Evolutionary conservation across 2,888 invertebrate species (phyloP).

Genomic region (Tipula vernalis): DNA sequence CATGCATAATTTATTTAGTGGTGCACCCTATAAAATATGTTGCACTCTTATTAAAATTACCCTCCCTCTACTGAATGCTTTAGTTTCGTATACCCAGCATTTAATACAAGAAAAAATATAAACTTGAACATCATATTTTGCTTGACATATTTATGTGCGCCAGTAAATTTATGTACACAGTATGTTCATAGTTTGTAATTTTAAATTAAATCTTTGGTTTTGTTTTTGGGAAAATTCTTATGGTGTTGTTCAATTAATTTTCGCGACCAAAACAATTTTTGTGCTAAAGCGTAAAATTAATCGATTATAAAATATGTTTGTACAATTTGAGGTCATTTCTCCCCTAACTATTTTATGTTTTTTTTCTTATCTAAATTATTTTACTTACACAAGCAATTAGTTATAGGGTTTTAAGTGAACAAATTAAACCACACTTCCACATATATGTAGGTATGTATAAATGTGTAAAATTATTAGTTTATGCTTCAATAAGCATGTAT

Average conservation of each 20-base stretch:
- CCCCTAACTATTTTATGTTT: background rate
- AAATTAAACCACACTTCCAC: background rate
- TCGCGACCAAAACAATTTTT: background rate
- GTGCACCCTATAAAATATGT: background rate
- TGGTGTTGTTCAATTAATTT: background rate
- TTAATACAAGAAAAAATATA: background rate
- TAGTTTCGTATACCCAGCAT: background rate
- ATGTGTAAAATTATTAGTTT: too few species aligned
- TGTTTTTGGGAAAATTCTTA: background rate
- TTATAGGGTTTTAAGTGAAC: background rate
- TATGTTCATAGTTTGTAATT: background rate
- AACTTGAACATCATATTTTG: background rate
- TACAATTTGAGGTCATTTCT: background rate
- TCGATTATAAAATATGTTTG: background rate
- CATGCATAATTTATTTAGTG: too few species aligned
- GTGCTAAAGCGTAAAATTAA: background rate
- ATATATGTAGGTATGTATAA: too few species aligned
- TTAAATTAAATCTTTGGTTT: background rate
- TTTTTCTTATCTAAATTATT: background rate
- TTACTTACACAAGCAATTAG: background rate
- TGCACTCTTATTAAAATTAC: too few species aligned
- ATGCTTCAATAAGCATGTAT: too few species aligned
- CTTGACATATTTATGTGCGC: background rate
- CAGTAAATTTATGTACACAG: background rate
- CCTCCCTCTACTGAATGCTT: background rate